Evolutionary conservation across 2,888 invertebrate species (phyloP), one percentile per base, ranked within the genome.

Genomic region (Melanostoma scalare): DNA sequence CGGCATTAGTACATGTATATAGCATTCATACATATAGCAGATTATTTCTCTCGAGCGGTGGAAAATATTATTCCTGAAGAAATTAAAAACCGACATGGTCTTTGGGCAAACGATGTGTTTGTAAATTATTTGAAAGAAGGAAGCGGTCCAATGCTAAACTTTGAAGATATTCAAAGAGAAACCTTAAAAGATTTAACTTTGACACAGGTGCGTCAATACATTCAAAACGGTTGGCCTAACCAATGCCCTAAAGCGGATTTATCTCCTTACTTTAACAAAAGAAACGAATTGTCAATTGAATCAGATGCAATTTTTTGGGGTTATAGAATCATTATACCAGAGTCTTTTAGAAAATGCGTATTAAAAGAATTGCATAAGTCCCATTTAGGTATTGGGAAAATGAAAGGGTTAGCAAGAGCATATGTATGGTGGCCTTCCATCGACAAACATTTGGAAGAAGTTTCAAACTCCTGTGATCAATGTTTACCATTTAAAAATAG

Each of bases 1-100:
- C 20, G 20, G 20, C 20, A 20, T 20, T 20, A 20, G 20, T 20
- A 20, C 20, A 20, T 20, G 20, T 20, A 20, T 20, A 81, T 91
- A 90, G 79, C 87, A 89, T 68, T 85, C 88, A 4, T 92, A 89
- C 79, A 86, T 60, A 68, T 69, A 8, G 84, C 48, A 5, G 86
- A 86, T 69, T 61, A 55, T 46, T 76, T 86, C 8, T 86, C 86
- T 20, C 31, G 86, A 10, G 58, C 78, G 35, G 77, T 71, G 20
- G 36, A 73, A n/a, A 50, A 61, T 42, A n/a, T 48, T n/a, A n/a
- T n/a, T n/a, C n/a, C n/a, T n/a, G n/a, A n/a, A n/a, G n/a, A n/a
- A n/a, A n/a, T n/a, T n/a, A n/a, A n/a, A n/a, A n/a, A n/a, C n/a
- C n/a, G n/a, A n/a, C 42, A 55, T 36, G 44, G 44, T 33, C 10